phyloP scores from a whole-genome alignment of 2,113 vertebrate species.

The Procapra przewalskii region DNA sequence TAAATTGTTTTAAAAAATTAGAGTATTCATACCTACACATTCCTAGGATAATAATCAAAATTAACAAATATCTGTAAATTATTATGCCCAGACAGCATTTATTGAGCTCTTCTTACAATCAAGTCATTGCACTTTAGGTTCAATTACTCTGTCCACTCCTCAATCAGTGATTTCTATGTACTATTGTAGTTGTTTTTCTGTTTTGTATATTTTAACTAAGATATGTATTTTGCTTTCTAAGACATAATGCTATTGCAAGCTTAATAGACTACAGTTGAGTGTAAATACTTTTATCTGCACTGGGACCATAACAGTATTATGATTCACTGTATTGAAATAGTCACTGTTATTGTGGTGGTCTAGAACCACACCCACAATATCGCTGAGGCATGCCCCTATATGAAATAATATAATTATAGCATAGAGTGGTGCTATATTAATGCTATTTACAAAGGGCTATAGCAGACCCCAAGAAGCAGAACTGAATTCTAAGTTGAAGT shows the following conservation, averaged over 20 bases:
- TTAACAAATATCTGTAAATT: neutral
- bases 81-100: neutral
- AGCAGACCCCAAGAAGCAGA: neutral
- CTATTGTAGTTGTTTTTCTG: neutral
- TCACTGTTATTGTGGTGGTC: neutral
- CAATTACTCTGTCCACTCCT: neutral
- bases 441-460: neutral
- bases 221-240: neutral
- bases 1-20: neutral
- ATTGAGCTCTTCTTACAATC: neutral
- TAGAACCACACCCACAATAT: neutral
- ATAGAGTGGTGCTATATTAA: neutral
- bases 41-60: neutral
- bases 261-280: neutral
- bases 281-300: neutral
- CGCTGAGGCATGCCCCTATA: neutral
- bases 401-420: neutral
- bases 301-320: neutral
- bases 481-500: neutral
- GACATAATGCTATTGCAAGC: neutral
- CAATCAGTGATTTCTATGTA: neutral
- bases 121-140: neutral
- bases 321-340: neutral
- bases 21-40: neutral
- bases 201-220: neutral